A percentile compares a stretch with the other conserved stretches of the same genome.
These are phyloP conservation scores for Hippoglossus stenolepis DNA, from an alignment of 2,113 vertebrate genomes.

Conservation along the genomic window DNA sequence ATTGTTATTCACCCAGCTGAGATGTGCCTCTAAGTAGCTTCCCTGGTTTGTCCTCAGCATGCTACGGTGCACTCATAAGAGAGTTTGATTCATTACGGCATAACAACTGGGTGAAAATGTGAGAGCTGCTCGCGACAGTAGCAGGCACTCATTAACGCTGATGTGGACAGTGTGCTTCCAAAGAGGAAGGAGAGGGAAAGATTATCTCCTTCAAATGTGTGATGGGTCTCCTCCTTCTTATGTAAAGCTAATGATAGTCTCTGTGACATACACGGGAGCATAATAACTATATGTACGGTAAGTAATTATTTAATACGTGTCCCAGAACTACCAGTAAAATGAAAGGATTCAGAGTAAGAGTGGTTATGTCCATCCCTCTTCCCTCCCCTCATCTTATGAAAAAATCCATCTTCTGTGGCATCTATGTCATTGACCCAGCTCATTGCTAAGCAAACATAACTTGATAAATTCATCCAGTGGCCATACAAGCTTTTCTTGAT, in stretches of 20 bases:
- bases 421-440: constrained; percentile 2
- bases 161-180: constrained; percentile 63
- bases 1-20: constrained; percentile 63
- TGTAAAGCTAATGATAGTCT: constrained; percentile 9
- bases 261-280: constrained; percentile 25
- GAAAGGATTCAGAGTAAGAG: constrained; percentile 21
- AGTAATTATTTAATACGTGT: constrained; percentile 41
- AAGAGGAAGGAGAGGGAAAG: constrained; percentile 31
- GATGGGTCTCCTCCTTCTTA: too few relatives aligned
- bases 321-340: not conserved
- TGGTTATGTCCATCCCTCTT: constrained; percentile 3
- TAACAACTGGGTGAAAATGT: constrained; percentile 65
- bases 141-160: constrained; percentile 70
- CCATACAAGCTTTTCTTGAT: constrained; percentile 36
- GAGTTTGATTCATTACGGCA: constrained; percentile 71
- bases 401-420: not conserved
- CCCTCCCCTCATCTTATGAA: not conserved
- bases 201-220: too few relatives aligned
- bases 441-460: constrained; percentile 47
- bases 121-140: constrained; percentile 52
- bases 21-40: constrained; percentile 68
- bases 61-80: constrained; percentile 48
- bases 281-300: constrained; percentile 28
- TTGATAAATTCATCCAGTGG: constrained; percentile 25
- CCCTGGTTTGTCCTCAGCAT: constrained; percentile 69